Percentiles rank a stretch among this genome's conserved stretches.
Conservation (phyloP, 2,797 vertebrate species). For the Neopelma chrysocephalum region DNA sequence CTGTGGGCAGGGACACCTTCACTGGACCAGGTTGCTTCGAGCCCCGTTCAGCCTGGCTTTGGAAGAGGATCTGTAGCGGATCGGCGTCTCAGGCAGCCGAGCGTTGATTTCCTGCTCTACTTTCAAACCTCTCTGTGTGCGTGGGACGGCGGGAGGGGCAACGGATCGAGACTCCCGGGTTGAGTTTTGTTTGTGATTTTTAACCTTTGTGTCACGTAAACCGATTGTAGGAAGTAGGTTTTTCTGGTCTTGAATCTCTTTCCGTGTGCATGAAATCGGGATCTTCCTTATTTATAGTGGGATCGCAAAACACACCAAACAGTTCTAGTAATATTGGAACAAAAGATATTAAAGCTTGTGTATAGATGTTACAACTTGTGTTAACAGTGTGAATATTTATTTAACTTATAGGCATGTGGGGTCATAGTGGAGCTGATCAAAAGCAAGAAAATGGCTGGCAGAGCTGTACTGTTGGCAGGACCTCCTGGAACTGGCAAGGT, state of each 20-base stretch:
- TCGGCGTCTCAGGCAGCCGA: neutral
- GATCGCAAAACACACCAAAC: neutral
- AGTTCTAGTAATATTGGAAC: neutral
- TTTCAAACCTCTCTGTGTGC: neutral
- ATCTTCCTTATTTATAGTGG: neutral
- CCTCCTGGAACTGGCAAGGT: constrained; percentile 99
- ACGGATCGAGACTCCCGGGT: neutral
- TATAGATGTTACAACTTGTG: neutral
- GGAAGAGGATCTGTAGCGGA: too few relatives aligned
- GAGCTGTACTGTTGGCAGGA: constrained; percentile 92
- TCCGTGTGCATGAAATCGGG: neutral
- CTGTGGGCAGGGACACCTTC: neutral
- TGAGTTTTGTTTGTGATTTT: neutral
- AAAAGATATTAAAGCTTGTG: neutral
- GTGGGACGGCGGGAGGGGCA: neutral
- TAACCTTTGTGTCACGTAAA: neutral
- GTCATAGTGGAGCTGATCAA: constrained; percentile 97
- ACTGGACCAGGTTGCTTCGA: rapidly evolving
- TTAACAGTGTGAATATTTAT: neutral
- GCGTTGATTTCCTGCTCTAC: neutral
- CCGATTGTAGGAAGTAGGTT: rapidly evolving
- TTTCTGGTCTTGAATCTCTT: neutral
- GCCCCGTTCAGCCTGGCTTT: rapidly evolving
- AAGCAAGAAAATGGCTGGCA: constrained; percentile 97
- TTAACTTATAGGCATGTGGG: constrained; percentile 87